These are phyloP conservation scores for Archips xylosteana DNA, from an alignment of 2,888 invertebrate species.

Conservation along the genomic window DNA sequence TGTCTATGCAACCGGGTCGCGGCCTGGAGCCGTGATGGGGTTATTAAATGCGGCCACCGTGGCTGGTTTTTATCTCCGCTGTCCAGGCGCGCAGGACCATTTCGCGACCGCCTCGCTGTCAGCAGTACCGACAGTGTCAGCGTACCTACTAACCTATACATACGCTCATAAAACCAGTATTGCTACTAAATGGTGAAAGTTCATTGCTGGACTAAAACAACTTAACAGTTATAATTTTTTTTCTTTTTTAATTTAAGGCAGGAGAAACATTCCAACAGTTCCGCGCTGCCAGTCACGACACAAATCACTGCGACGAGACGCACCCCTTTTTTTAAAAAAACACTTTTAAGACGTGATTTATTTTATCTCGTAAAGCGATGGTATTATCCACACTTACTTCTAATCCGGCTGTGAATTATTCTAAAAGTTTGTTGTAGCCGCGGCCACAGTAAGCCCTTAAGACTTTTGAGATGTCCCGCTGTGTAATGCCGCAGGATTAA, in stretches of 20 bases:
- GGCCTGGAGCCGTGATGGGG: constrained; percentile 19
- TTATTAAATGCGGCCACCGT: constrained; percentile 38
- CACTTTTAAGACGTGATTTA: constrained; percentile 73
- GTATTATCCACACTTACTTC: constrained; percentile 70
- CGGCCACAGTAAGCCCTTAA: constrained; percentile 66
- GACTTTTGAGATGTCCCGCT: constrained; percentile 64
- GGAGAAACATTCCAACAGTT: constrained; percentile 7
- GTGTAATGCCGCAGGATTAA: constrained; percentile 54
- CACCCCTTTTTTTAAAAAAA: constrained; percentile 62
- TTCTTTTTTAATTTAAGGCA: neutral
- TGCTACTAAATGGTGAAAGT: neutral
- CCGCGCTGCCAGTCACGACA: constrained; percentile 54
- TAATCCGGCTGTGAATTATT: constrained; percentile 75
- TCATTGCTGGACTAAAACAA: neutral
- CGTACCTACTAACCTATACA: neutral
- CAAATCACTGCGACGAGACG: constrained; percentile 65
- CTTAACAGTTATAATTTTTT: neutral
- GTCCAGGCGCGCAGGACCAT: constrained; percentile 52
- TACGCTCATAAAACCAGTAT: neutral
- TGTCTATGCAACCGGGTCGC: constrained; percentile 10
- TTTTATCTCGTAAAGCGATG: constrained; percentile 58
- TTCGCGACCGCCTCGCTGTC: constrained; percentile 19
- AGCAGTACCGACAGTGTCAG: neutral
- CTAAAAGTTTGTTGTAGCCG: constrained; percentile 72
- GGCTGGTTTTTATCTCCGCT: constrained; percentile 61